A percentile compares a stretch with the other conserved stretches of the same genome.
Conservation (phyloP, 2,797 vertebrate species). For the Lates japonicus region DNA sequence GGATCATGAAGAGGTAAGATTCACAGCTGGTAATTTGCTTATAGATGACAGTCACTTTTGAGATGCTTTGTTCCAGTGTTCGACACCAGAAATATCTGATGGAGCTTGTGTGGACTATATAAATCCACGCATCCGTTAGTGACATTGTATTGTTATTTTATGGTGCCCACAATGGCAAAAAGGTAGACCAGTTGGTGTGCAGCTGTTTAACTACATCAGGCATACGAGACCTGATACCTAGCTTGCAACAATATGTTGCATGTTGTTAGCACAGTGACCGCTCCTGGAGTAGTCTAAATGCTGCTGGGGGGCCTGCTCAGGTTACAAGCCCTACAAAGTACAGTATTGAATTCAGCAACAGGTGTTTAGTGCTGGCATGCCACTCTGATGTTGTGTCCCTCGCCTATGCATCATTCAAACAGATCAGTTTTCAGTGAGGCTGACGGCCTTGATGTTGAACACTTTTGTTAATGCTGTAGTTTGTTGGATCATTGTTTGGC, state of each 20-base stretch:
- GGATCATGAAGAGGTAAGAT: constrained; percentile 79
- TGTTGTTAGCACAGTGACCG: constrained; percentile 45
- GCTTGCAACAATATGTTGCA: constrained; percentile 55
- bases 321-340: constrained; percentile 69
- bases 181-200: constrained; percentile 19
- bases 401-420: constrained; percentile 29
- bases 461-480: constrained; percentile 6
- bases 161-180: background rate
- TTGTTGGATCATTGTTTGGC: background rate
- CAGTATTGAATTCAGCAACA: constrained; percentile 74
- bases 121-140: background rate
- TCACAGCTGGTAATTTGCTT: constrained; percentile 18
- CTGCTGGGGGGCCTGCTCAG: constrained; percentile 53
- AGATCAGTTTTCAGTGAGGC: constrained; percentile 47
- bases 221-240: constrained; percentile 55
- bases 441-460: constrained; percentile 38
- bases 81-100: background rate
- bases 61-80: background rate
- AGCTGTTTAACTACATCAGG: constrained; percentile 64
- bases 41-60: constrained; percentile 3
- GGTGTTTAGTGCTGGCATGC: constrained; percentile 71
- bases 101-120: background rate
- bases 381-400: constrained; percentile 31
- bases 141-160: background rate
- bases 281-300: constrained; percentile 46